Evolutionary conservation across 2,113 vertebrate genomes (phyloP).

Genomic region (Cyanoderma ruficeps): DNA sequence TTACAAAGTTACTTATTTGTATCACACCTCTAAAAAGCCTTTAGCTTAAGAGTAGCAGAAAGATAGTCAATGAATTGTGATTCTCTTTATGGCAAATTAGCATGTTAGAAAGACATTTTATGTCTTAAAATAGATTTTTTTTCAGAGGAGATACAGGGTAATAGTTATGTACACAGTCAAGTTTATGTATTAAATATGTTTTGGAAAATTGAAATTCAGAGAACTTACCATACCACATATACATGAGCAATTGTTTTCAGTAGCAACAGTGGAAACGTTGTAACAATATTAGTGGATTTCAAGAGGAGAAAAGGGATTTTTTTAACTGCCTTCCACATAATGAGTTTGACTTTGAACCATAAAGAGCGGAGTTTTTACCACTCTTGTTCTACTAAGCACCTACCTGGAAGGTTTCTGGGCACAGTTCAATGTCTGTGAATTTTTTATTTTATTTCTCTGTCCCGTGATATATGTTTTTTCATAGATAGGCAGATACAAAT

Average conservation of each 20-base stretch:
- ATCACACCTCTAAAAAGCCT: not conserved
- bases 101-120: not conserved
- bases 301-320: accelerated
- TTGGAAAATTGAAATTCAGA: not conserved
- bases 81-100: not conserved
- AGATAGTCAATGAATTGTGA: not conserved
- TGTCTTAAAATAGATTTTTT: not conserved
- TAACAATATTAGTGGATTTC: not conserved
- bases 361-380: not conserved
- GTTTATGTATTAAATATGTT: not conserved
- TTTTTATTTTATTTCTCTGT: not conserved
- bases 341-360: not conserved
- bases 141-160: not conserved
- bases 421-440: not conserved
- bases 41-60: not conserved
- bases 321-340: not conserved
- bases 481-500: not conserved
- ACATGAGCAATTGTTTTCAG: not conserved
- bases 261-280: not conserved
- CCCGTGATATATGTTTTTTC: not conserved
- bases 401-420: not conserved
- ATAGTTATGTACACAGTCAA: not conserved
- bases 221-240: not conserved
- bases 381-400: not conserved
- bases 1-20: not conserved